Percentiles rank a stretch among this genome's conserved stretches.
These are phyloP conservation scores for Procavia capensis DNA, from an alignment of 2,113 vertebrate genomes.

Conservation along the genomic window DNA sequence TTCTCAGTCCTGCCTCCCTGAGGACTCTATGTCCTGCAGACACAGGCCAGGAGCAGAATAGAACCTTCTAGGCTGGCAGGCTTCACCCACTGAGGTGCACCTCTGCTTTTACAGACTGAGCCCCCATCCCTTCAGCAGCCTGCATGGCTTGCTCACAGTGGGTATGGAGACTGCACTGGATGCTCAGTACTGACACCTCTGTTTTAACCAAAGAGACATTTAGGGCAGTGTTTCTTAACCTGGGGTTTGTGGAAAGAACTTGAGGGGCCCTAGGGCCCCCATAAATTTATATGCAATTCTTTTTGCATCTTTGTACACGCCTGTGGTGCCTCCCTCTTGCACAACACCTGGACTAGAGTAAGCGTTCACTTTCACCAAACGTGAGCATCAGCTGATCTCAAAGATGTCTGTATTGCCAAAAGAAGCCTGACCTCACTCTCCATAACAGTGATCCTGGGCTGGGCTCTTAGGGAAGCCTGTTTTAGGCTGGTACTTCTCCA, in stretches of 20 bases:
- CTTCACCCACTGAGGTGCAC: background rate
- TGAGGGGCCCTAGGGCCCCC: background rate
- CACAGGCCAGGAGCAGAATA: background rate
- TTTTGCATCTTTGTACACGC: background rate
- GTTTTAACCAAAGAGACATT: background rate
- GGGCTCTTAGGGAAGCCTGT: background rate
- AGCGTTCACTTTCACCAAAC: too few relatives aligned
- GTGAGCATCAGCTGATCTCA: background rate
- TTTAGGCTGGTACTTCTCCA: background rate
- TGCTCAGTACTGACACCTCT: background rate
- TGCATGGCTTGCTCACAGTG: background rate
- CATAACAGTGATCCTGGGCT: too few relatives aligned
- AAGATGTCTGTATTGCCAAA: background rate
- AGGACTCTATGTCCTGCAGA: background rate
- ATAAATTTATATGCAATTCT: background rate
- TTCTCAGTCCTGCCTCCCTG: fast-evolving
- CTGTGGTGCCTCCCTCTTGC: background rate
- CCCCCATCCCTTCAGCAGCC: background rate
- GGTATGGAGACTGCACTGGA: background rate
- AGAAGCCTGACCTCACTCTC: background rate
- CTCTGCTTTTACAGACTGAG: background rate
- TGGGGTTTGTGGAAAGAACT: background rate
- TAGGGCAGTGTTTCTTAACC: background rate
- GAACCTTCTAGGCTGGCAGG: background rate
- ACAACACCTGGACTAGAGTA: too few relatives aligned